These are phyloP conservation scores for Microcaecilia unicolor DNA, from an alignment of 2,797 vertebrate genomes.

Conservation along the genomic window DNA sequence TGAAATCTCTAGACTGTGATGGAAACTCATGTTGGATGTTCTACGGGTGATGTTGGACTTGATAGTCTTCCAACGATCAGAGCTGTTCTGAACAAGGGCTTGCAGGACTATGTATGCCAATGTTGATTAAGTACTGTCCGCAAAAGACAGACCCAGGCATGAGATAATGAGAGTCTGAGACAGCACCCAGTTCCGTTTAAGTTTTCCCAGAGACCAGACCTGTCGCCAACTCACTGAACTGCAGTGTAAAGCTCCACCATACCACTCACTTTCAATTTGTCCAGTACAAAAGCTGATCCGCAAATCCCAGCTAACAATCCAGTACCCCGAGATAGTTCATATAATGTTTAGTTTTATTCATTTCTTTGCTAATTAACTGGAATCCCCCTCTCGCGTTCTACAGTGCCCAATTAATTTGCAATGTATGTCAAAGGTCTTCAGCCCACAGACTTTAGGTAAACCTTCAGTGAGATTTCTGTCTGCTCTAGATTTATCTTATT, in stretches of 20 bases:
- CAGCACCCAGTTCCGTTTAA: constrained; percentile 61
- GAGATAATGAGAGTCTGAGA: constrained; percentile 77
- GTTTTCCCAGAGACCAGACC: constrained; percentile 75
- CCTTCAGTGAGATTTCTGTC: constrained; percentile 77
- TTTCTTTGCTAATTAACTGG: constrained; percentile 93
- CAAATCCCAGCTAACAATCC: constrained; percentile 83
- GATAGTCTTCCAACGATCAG: too few relatives aligned
- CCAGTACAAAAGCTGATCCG: constrained; percentile 86
- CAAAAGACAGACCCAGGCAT: constrained; percentile 70
- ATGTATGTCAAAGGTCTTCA: constrained; percentile 77
- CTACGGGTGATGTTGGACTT: too few relatives aligned
- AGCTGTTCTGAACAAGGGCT: too few relatives aligned
- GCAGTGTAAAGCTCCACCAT: constrained; percentile 75
- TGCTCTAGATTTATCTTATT: constrained; percentile 85
- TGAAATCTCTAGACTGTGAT: too few relatives aligned
- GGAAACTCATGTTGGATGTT: too few relatives aligned
- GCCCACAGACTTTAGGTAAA: constrained; percentile 66
- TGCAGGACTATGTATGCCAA: too few relatives aligned
- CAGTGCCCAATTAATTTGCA: constrained; percentile 82
- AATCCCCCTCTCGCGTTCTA: constrained; percentile 76
- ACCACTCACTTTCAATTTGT: constrained; percentile 90
- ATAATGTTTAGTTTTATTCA: constrained; percentile 79
- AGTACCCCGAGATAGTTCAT: constrained; percentile 67
- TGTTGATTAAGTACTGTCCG: constrained; percentile 62
- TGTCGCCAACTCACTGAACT: constrained; percentile 78